These are phyloP conservation scores for Corydoras maculifer DNA, from an alignment of 2,113 vertebrate species.

Conservation along the genomic window DNA sequence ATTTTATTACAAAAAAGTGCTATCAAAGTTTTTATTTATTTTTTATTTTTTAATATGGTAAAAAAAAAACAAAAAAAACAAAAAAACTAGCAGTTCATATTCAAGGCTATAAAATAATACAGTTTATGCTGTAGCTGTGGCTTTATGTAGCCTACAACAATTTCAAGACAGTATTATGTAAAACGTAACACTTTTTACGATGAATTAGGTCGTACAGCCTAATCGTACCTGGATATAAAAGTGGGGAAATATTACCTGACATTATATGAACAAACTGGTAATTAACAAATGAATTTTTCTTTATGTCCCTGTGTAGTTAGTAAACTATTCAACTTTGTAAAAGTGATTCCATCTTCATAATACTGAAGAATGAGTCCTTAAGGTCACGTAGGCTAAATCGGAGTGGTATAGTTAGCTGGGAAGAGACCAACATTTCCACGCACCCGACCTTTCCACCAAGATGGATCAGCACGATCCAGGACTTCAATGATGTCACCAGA, in stretches of 20 bases:
- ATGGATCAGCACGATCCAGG: constrained; percentile 74
- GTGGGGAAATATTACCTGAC: too few species aligned
- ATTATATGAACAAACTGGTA: too few species aligned
- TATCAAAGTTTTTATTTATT: too few species aligned
- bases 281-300: too few species aligned
- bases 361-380: constrained; percentile 2
- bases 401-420: constrained; percentile 81
- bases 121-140: not conserved
- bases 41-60: too few species aligned
- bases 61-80: too few species aligned
- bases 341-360: constrained; percentile 4
- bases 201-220: not conserved
- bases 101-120: too few species aligned
- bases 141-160: not conserved
- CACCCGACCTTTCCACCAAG: constrained; percentile 87
- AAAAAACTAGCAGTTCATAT: too few species aligned
- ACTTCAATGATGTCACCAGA: constrained; percentile 82
- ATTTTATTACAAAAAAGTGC: too few species aligned
- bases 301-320: not conserved
- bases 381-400: constrained; percentile 46
- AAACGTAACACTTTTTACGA: not conserved
- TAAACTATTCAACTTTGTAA: constrained; percentile 13
- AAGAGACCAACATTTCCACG: constrained; percentile 78
- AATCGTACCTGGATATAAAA: constrained; percentile 16
- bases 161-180: not conserved